Conservation (phyloP, 2,797 vertebrate species). For the Calcarius lapponicus region DNA sequence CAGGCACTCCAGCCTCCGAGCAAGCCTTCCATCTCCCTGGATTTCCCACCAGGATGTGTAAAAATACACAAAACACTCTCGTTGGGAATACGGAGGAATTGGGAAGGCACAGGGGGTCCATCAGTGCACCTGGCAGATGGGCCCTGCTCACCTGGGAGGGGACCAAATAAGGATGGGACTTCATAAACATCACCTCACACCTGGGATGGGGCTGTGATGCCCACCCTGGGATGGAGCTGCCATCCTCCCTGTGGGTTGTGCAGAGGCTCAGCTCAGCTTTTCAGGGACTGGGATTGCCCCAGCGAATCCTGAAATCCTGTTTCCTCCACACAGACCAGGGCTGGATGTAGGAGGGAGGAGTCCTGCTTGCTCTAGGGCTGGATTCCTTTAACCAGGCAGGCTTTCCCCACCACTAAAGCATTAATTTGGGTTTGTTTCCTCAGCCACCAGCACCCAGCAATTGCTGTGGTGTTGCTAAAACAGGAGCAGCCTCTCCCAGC, state of each 20-base stretch:
- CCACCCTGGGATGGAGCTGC: not conserved
- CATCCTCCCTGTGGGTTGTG: fast-evolving
- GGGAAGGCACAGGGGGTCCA: fast-evolving
- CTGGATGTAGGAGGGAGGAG: not conserved
- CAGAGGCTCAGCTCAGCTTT: not conserved
- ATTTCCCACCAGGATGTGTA: not conserved
- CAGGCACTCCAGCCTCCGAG: fast-evolving
- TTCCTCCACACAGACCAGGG: not conserved
- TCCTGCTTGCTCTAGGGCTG: not conserved
- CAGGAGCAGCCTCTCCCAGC: not conserved
- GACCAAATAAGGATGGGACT: no score
- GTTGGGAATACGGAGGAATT: fast-evolving
- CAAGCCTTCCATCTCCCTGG: fast-evolving
- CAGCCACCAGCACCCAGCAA: not conserved
- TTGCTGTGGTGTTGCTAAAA: not conserved
- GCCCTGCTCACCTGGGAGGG: not conserved
- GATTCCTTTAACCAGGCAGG: not conserved
- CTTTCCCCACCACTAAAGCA: not conserved
- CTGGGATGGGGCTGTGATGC: fast-evolving
- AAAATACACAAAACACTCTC: fast-evolving
- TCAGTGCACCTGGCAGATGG: not conserved
- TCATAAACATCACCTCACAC: not conserved
- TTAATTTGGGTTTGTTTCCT: not conserved
- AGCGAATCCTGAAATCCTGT: not conserved
- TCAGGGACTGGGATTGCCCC: not conserved